A percentile compares a stretch with the other conserved stretches of the same genome.
Conservation (phyloP, 2,797 vertebrate genomes). For the Ctenopoma kingsleyae region DNA sequence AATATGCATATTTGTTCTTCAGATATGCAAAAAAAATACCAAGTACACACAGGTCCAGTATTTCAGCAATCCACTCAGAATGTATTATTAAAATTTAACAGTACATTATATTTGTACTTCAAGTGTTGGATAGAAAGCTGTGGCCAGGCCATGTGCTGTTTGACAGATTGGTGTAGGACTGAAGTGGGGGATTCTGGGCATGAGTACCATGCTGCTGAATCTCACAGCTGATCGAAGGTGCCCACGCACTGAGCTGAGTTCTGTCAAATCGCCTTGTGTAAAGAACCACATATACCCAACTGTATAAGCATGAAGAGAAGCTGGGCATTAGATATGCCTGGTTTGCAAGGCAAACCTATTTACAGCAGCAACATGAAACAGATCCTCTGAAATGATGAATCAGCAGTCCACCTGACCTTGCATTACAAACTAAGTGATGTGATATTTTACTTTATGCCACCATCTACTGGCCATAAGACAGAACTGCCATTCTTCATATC, state of each 20-base stretch:
- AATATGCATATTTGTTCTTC: not conserved
- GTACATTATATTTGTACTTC: conserved; percentile 39
- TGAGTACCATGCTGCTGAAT: conserved; percentile 45
- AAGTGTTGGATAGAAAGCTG: conserved; percentile 33
- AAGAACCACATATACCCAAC: conserved; percentile 52
- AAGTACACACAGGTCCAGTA: not conserved
- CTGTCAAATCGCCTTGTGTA: conserved; percentile 46
- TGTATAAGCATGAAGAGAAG: conserved; percentile 54
- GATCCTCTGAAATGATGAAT: conserved; percentile 79
- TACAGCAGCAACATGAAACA: conserved; percentile 78
- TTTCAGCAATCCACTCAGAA: conserved; percentile 2
- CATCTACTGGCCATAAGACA: conserved; percentile 72
- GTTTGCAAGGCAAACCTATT: conserved; percentile 73
- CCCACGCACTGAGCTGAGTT: conserved; percentile 62
- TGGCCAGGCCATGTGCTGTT: conserved; percentile 56
- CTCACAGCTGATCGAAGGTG: conserved; percentile 64
- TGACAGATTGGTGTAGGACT: conserved; percentile 78
- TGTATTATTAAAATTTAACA: conserved; percentile 10
- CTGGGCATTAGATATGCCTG: conserved; percentile 63
- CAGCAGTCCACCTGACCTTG: conserved; percentile 63
- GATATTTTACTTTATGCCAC: conserved; percentile 50
- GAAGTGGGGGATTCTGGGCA: conserved; percentile 67
- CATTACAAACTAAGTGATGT: conserved; percentile 1
- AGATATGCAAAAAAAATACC: conserved; percentile 1
- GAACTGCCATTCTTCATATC: not conserved